Conservation (phyloP, 2,797 vertebrate genomes). For the Myotis pilosus region DNA sequence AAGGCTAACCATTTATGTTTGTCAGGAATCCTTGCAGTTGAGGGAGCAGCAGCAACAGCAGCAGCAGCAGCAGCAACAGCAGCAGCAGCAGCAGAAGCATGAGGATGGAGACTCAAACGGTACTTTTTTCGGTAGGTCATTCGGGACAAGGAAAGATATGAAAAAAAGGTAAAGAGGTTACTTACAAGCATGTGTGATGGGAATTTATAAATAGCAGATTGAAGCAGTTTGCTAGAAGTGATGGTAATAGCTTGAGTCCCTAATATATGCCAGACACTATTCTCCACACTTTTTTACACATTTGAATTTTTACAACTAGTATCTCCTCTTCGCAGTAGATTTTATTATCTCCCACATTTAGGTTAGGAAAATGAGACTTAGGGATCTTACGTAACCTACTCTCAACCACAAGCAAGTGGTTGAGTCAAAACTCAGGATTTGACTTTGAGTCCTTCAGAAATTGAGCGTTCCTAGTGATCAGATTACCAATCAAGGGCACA, state of each 20-base stretch:
- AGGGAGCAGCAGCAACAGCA: slow-evolving; percentile 87
- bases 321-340: neutral
- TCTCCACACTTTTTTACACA: neutral
- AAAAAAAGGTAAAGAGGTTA: neutral
- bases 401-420: neutral
- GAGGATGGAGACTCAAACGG: slow-evolving; percentile 92
- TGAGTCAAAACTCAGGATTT: neutral
- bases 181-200: neutral
- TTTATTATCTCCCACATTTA: neutral
- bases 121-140: slow-evolving; percentile 92
- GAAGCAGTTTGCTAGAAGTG: neutral
- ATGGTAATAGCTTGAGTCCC: neutral
- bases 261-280: neutral
- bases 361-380: neutral
- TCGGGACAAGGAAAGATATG: neutral
- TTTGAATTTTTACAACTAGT: neutral
- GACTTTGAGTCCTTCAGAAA: neutral
- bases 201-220: neutral
- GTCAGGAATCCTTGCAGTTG: slow-evolving; percentile 94
- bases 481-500: neutral
- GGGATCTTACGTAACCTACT: neutral
- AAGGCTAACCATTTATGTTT: slow-evolving; percentile 96
- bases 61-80: slow-evolving; percentile 90
- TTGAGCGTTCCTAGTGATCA: neutral
- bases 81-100: slow-evolving; percentile 90